Conservation (phyloP, 2,888 invertebrate species). For the Yponomeuta cagnagella region DNA sequence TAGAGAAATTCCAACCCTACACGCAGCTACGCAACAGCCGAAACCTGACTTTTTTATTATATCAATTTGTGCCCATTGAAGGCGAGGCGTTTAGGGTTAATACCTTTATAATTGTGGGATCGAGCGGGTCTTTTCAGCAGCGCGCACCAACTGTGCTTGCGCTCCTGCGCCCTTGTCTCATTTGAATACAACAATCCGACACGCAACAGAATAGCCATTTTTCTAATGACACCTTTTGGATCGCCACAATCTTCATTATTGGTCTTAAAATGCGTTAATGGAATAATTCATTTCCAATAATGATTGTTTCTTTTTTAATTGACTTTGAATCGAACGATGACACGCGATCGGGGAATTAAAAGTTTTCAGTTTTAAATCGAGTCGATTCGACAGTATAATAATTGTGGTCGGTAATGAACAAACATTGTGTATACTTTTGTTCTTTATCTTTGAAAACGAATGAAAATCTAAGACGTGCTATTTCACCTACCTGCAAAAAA, state of each 20-base stretch:
- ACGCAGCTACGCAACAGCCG: slow-evolving; percentile 6
- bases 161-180: slow-evolving; percentile 50
- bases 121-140: slow-evolving; percentile 41
- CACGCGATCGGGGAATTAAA: slow-evolving; percentile 7
- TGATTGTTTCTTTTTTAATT: slow-evolving; percentile 1
- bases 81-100: slow-evolving; percentile 67
- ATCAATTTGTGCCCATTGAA: slow-evolving; percentile 74
- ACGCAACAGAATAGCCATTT: slow-evolving; percentile 30
- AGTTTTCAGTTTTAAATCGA: slow-evolving; percentile 4
- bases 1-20: not conserved
- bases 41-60: slow-evolving; percentile 60
- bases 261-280: slow-evolving; percentile 9
- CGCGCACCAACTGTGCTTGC: slow-evolving; percentile 47
- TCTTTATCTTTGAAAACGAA: too few species aligned
- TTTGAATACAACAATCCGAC: slow-evolving; percentile 24
- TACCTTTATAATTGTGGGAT: slow-evolving; percentile 73
- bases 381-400: not conserved
- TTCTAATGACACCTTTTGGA: slow-evolving; percentile 38
- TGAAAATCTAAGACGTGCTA: too few species aligned
- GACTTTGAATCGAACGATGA: slow-evolving; percentile 1
- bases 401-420: not conserved
- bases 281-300: slow-evolving; percentile 14
- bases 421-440: not conserved
- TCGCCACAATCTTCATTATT: slow-evolving; percentile 9
- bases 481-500: too few species aligned